phyloP scores from a whole-genome alignment of 2,888 invertebrate genomes.

The Scaptomyza flava region DNA sequence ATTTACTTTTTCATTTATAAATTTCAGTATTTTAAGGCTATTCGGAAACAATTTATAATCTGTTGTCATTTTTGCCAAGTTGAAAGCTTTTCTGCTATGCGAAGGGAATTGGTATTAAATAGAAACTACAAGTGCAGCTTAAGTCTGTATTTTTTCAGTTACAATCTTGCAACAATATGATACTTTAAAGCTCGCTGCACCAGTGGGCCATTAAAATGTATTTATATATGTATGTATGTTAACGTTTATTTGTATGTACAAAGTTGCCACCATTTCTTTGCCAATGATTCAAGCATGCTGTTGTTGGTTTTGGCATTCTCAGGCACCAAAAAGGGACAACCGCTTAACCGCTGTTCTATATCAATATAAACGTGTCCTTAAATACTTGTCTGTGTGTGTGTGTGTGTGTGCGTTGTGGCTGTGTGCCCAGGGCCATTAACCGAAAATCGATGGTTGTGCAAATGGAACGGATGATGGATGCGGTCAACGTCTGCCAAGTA shows the following conservation, averaged over 20 bases:
- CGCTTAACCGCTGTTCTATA: conserved; percentile 80
- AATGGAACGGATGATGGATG: conserved; percentile 83
- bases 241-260: not conserved
- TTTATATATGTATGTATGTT: conserved; percentile 13
- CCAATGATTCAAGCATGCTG: conserved; percentile 7
- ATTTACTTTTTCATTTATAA: not conserved
- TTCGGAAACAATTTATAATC: not conserved
- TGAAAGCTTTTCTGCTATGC: not conserved
- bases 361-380: conserved; percentile 80
- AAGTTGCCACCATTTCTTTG: not conserved
- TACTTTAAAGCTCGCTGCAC: not conserved
- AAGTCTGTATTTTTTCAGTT: not conserved
- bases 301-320: conserved; percentile 66
- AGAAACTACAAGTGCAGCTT: not conserved
- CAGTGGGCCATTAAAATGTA: conserved; percentile 47
- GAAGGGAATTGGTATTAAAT: too few relatives aligned
- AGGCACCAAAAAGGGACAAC: conserved; percentile 73
- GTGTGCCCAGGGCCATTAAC: conserved; percentile 71
- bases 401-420: conserved; percentile 63
- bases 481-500: conserved; percentile 70
- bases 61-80: not conserved
- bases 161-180: not conserved
- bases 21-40: not conserved
- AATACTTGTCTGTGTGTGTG: conserved; percentile 66
- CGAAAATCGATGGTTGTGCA: conserved; percentile 82